Conservation (phyloP, 1,140 invertebrate genomes). For the Polyergus mexicanus region DNA sequence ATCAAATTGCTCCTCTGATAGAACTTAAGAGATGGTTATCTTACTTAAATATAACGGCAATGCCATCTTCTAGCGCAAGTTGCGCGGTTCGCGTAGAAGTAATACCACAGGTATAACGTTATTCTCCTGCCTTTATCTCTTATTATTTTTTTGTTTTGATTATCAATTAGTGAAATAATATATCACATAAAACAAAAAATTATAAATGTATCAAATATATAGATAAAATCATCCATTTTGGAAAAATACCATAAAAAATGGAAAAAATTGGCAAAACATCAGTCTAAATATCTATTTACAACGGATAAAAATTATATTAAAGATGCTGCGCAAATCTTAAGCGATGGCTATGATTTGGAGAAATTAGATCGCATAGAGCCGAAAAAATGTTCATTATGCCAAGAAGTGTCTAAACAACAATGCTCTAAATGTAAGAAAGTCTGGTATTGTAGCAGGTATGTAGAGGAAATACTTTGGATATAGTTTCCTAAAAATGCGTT, state of each 20-base stretch:
- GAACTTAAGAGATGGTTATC: constrained; percentile 91
- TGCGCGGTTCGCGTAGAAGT: constrained; percentile 87
- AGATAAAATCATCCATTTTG: constrained; percentile 86
- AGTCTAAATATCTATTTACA: constrained; percentile 86
- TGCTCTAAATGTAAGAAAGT: constrained; percentile 86
- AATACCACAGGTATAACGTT: constrained; percentile 85
- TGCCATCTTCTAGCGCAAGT: constrained; percentile 72
- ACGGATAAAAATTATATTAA: constrained; percentile 86
- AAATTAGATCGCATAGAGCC: constrained; percentile 81
- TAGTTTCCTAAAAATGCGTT: constrained; percentile 2
- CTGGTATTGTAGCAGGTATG: constrained; percentile 87
- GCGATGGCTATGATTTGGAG: constrained; percentile 85
- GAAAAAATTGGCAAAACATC: constrained; percentile 88
- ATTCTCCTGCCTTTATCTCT: background rate
- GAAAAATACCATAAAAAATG: constrained; percentile 86
- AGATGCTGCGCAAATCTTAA: constrained; percentile 86
- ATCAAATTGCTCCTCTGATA: constrained; percentile 91
- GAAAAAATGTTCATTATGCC: constrained; percentile 84
- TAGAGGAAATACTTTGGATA: background rate
- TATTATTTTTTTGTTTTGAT: background rate
- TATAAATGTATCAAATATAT: constrained; percentile 8
- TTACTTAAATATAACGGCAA: constrained; percentile 83
- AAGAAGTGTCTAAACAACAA: constrained; percentile 82
- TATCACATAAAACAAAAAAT: background rate
- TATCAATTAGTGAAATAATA: background rate